Base-by-base conservation (phyloP, 92 coral and sea anemone species). In the Epizoanthus illoricatus region DNA sequence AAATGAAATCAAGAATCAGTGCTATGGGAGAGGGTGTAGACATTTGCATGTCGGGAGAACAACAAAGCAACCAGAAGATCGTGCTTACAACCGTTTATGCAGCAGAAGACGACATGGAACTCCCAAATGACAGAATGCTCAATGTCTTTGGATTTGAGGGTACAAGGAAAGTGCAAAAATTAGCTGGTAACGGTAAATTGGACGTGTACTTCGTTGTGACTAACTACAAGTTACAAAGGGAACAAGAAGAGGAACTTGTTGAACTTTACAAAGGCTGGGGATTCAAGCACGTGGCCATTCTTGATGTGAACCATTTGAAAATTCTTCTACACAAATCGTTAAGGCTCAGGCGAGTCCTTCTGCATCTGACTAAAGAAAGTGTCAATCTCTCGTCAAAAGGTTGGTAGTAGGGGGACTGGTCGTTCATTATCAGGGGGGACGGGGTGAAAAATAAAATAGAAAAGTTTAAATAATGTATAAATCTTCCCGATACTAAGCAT, bases 221-320 rank as follows among this genome's bases (percentile, higher is more conserved):
- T 12, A 67, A 67, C 45, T 67, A 67, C 72, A 67, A 67, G 72
- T 67, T 67, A 67, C 43, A 21, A 42, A 28, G 72, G 45, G 20
- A 36, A 24, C 72, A 67, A 67, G 42, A 67, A 33, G 19, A 39
- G 6, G 21, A 33, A 16, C 16, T 67, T 67, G 41, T 2, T 4
- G 18, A 67, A 7, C 72, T 10, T 9, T 67, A 36, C 72, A 28
- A 67, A 23, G 16, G 5, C 28, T 40, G 41, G 20, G 72, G 72
- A 36, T 16, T 67, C 8, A 28, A 67, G 45, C 45, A 67, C 72
- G 45, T 16, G 45, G 19, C 10, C 72, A 39, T 67, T 16, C 72
- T 67, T 39, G 72, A 67, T 36, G 45, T 28, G 2, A 39, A 28
- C 72, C 72, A 67, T 23, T 39, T 67, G 18, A 67, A 67, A 42